phyloP scores from a whole-genome alignment of 2,797 vertebrate species.

The Sebastes vulpes region DNA sequence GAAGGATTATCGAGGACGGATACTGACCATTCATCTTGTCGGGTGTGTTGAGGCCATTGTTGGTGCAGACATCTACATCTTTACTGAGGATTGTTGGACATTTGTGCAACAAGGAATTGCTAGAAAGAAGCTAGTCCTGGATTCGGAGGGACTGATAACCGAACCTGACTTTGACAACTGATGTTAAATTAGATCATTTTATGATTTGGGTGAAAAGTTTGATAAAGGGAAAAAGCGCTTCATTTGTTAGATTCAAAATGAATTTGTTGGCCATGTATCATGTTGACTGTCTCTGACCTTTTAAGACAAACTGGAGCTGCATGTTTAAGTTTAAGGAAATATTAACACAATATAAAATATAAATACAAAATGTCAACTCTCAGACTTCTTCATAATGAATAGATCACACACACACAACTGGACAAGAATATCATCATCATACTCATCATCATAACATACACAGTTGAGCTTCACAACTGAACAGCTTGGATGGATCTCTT shows the following conservation, averaged over 20 bases:
- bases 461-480: background rate
- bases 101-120: background rate
- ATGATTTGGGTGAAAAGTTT: background rate
- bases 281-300: background rate
- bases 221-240: background rate
- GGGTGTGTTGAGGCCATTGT: background rate
- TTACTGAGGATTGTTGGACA: background rate
- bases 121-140: background rate
- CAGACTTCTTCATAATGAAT: background rate
- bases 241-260: background rate
- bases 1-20: background rate
- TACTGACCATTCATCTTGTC: background rate
- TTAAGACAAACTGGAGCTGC: background rate
- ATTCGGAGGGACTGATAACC: background rate
- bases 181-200: background rate
- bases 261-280: background rate
- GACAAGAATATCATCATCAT: background rate
- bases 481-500: background rate
- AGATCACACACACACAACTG: background rate
- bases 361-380: background rate
- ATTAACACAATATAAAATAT: background rate
- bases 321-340: background rate
- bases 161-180: background rate
- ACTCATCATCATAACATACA: background rate
- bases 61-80: background rate